Base-by-base conservation (phyloP, 2,797 vertebrate species). In the Spinibarbus caldwelli region DNA sequence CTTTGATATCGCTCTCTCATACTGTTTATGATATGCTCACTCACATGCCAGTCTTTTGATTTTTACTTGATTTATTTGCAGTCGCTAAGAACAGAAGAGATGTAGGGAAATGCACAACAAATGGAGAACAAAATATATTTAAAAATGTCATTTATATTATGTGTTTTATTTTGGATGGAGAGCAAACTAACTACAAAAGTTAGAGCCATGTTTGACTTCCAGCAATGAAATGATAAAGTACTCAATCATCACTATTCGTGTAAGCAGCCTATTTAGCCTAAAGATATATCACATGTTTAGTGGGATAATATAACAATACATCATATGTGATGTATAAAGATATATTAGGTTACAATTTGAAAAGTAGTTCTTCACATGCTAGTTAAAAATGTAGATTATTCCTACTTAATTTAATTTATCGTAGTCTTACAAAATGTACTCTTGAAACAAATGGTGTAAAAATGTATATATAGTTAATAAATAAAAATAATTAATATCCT, bases 1-100 rank as follows among this genome's bases (percentile, higher is more conserved):
- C 52, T 67, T 75, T 79, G 80, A 75, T 34, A 83, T 45, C 47
- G 64, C 57, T 86, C 82, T 78, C 68, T 82, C 83, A 67, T 77
- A 34, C 59, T 67, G 34, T 62, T 41, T 66, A 47, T 49, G n/a
- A 87, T 26, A 73, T 34, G n/a, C 23, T 66, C 67, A 68, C 31
- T 41, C 14, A 17, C 4, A 67, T 68, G 3, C 6, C 83, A 31
- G 36, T n/a, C 9, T 64, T 45, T 71, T 19, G 14, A 43, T n/a
- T 41, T 82, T 41, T 26, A 59, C 29, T 75, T 70, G 41, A 43
- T n/a, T 62, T 59, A 43, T 43, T 49, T 62, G 76, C 43, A 45
- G 75, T 70, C 12, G 23, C 49, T 45, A 78, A 64, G 21, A 23
- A 68, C 21, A 31, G 2, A 78, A 26, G 1, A 62, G 5, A 76